Evolutionary conservation across 2,113 vertebrate species (phyloP), one percentile per base, ranked within the genome.

Genomic region (Odontesthes bonariensis): DNA sequence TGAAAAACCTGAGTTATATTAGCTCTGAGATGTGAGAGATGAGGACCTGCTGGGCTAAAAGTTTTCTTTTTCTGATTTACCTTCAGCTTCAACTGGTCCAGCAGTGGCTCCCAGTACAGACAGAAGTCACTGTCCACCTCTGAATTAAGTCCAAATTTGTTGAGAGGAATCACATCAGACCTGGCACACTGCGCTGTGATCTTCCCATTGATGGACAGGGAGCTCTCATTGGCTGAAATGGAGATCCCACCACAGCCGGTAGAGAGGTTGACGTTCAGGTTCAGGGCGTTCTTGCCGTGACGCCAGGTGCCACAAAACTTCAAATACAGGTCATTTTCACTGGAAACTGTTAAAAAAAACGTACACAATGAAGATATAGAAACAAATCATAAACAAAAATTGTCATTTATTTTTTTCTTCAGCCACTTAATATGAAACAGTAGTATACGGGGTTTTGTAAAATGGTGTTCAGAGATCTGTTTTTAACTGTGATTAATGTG

Each of bases 21-120:
- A 1, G 3, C 16, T 22, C 31, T 59, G 19, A 72, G 8, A 19
- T 27, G 14, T 10, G 5, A 19, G 23, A 19, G 27, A 27, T 27
- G 27, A 27, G 27, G 27, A 27, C 27, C 27, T 27, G 27, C 27
- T 27, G 27, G 27, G 27, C 27, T 2, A 27, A 3, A 27, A 27
- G 27, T 27, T 3, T 27, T 27, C 27, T 6, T 33, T 42, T 5
- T 27, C 3, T 46, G 35, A 64, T 35, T 38, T 49, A 94, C 79
- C 58, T 91, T 8, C 63, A 94, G 77, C 40, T 63, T 75, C 53
- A 94, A 23, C 65, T 27, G 84, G 76, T 94, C 93, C 79, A 90
- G 61, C 51, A 94, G 46, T 0, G 94, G 93, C 44, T 95, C 92
- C 93, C 93, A 94, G 57, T 82, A 10, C 72, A 95, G 67, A 19